Conservation (phyloP, 2,113 vertebrate genomes). For the Conger conger region DNA sequence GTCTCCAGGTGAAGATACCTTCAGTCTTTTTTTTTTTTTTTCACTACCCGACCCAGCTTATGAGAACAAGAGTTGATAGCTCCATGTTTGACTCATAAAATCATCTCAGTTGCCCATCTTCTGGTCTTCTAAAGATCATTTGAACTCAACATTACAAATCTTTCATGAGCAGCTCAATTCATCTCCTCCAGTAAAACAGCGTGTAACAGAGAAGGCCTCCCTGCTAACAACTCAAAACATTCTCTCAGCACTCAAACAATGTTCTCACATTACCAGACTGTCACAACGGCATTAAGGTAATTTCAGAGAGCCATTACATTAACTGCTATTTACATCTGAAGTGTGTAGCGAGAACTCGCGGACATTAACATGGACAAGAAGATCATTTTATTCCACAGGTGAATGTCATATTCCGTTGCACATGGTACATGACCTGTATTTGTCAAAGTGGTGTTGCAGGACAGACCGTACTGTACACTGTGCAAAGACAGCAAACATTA, state of each 20-base stretch:
- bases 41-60: constrained; percentile 30
- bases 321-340: too few species aligned
- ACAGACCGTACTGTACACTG: not conserved
- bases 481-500: not conserved
- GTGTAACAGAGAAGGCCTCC: not conserved
- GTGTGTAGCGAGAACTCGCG: too few species aligned
- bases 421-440: not conserved
- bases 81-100: constrained; percentile 53
- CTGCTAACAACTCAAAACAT: not conserved
- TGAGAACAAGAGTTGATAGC: constrained; percentile 44
- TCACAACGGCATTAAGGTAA: too few species aligned
- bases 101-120: constrained; percentile 45
- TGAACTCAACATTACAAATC: constrained; percentile 46
- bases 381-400: not conserved
- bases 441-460: not conserved
- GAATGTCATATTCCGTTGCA: not conserved
- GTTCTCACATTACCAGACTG: too few species aligned
- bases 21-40: constrained; percentile 33
- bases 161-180: constrained; percentile 35
- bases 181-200: not conserved
- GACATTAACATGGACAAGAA: too few species aligned
- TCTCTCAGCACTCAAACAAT: not conserved
- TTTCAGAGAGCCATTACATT: too few species aligned
- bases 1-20: constrained; percentile 28
- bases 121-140: constrained; percentile 49